Evolutionary conservation across 2,113 vertebrate species (phyloP).

Genomic region (Meleagris gallopavo): DNA sequence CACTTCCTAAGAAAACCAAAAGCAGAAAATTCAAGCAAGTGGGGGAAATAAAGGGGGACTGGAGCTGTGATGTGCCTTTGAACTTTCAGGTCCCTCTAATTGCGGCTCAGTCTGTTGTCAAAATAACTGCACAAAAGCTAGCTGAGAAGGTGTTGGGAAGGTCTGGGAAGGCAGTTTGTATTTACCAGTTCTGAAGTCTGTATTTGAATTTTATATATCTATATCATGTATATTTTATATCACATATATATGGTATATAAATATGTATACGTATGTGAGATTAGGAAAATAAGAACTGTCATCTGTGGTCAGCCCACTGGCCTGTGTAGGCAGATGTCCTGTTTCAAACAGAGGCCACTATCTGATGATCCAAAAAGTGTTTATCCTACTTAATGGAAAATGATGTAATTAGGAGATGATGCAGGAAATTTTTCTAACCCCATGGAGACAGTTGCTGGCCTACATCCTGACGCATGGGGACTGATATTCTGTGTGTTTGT

Average conservation of each 20-base stretch:
- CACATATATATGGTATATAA: not conserved
- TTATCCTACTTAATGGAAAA: not conserved
- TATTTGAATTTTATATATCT: not conserved
- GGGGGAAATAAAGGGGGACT: not conserved
- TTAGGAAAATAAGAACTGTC: not conserved
- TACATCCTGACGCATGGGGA: not conserved
- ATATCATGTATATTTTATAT: not conserved
- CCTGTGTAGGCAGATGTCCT: not conserved
- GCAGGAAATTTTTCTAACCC: not conserved
- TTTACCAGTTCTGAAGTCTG: not conserved
- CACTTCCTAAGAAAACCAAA: not conserved
- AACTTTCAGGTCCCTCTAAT: constrained; percentile 9
- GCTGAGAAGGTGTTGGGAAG: not conserved
- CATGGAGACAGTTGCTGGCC: not conserved
- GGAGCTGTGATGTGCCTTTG: not conserved
- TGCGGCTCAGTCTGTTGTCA: constrained; percentile 6
- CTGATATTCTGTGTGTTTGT: not conserved
- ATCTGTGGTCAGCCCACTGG: not conserved
- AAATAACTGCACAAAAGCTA: not conserved
- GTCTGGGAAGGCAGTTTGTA: not conserved
- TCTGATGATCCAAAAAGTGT: not conserved
- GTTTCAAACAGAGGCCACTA: not conserved
- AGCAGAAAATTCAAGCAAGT: constrained; percentile 5
- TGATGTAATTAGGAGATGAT: not conserved
- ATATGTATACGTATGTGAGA: not conserved